Percentiles rank a stretch among this genome's conserved stretches.
Conservation (phyloP, 2,888 invertebrate species). For the Hylaea fasciaria region DNA sequence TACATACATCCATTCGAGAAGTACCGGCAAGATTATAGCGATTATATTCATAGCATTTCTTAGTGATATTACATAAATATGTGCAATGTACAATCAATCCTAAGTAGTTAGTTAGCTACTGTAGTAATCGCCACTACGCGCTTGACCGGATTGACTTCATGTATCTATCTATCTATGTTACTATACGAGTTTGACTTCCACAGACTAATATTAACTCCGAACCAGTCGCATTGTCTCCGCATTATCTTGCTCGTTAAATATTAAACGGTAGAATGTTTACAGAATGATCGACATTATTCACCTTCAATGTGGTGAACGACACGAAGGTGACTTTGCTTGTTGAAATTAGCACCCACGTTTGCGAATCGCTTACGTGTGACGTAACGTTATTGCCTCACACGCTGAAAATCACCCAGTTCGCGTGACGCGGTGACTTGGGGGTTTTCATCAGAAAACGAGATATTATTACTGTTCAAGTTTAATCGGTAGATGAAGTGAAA, state of each 20-base stretch:
- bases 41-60: no score
- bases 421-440: slow-evolving; percentile 21
- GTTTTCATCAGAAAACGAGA: slow-evolving; percentile 38
- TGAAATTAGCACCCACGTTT: slow-evolving; percentile 64
- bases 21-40: no score
- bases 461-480: slow-evolving; percentile 22
- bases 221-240: slow-evolving; percentile 23
- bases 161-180: no score
- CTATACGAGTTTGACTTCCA: slow-evolving; percentile 23
- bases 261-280: slow-evolving; percentile 40
- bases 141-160: no score
- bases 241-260: slow-evolving; percentile 33
- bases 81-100: no score
- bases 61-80: no score
- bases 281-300: slow-evolving; percentile 56
- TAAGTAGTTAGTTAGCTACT: no score
- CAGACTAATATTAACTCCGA: slow-evolving; percentile 24
- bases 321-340: slow-evolving; percentile 65
- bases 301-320: slow-evolving; percentile 59
- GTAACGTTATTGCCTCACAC: slow-evolving; percentile 49
- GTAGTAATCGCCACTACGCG: no score
- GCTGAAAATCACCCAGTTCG: slow-evolving; percentile 39
- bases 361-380: slow-evolving; percentile 53
- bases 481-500: slow-evolving; percentile 21
- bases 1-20: no score